These are phyloP conservation scores for Hirundichthys speculiger DNA, from an alignment of 2,113 vertebrate species.

Conservation along the genomic window DNA sequence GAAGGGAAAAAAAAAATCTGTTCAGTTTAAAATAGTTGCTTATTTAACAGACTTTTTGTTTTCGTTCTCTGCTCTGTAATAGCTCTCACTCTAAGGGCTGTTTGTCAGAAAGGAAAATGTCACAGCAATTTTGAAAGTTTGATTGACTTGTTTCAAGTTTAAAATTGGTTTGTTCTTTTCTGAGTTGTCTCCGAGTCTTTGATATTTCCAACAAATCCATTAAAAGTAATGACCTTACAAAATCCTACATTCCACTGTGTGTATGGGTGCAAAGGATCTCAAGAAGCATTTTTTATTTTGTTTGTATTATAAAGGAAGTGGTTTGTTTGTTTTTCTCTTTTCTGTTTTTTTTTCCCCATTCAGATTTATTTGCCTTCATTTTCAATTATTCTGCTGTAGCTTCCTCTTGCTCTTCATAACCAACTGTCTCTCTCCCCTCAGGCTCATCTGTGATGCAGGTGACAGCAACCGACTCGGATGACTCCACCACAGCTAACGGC, in stretches of 20 bases:
- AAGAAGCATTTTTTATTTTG: too few species aligned
- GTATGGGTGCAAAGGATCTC: too few species aligned
- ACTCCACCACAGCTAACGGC: conserved; percentile 92
- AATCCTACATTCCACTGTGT: too few species aligned
- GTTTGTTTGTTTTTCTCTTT: too few species aligned
- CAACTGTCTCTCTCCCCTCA: conserved; percentile 58
- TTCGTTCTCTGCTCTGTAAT: conserved; percentile 14
- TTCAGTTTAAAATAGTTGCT: conserved; percentile 32
- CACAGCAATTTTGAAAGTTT: conserved; percentile 54
- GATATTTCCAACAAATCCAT: conserved; percentile 36
- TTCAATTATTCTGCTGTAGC: not conserved
- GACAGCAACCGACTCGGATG: conserved; percentile 92
- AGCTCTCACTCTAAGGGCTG: conserved; percentile 27
- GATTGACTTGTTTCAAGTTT: conserved; percentile 43
- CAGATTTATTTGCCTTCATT: not conserved
- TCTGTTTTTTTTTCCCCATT: too few species aligned
- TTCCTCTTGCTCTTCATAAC: not conserved
- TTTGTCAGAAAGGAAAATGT: conserved; percentile 28
- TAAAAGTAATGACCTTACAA: conserved; percentile 10
- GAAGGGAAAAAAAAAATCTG: conserved; percentile 25
- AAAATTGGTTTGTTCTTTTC: conserved; percentile 24
- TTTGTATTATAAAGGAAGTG: too few species aligned
- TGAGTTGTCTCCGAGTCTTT: conserved; percentile 14
- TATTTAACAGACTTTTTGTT: conserved; percentile 52
- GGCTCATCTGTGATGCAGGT: conserved; percentile 97